Conservation (phyloP, 2,113 vertebrate genomes). For the Pelecanus crispus region DNA sequence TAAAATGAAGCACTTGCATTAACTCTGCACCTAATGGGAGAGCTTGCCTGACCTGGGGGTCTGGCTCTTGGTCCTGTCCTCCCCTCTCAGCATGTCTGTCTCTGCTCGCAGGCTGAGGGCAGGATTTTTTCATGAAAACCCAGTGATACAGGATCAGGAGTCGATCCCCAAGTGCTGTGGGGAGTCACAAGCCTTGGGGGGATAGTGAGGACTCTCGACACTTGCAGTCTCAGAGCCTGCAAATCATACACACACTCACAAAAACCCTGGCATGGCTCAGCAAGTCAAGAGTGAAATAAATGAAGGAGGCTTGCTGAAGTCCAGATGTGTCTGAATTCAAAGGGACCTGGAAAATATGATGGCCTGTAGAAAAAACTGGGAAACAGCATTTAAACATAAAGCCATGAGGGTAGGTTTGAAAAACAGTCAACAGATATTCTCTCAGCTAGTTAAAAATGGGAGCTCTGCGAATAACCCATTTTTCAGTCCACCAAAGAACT, state of each 20-base stretch:
- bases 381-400: not conserved
- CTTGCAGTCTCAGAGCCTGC: not conserved
- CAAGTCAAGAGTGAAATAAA: not conserved
- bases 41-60: not conserved
- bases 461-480: not conserved
- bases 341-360: slow-evolving; percentile 9
- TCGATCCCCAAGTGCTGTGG: not conserved
- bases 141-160: not conserved
- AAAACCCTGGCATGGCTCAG: not conserved
- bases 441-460: not conserved
- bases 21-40: not conserved
- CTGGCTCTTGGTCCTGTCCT: not conserved
- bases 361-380: not conserved
- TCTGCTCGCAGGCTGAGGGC: not conserved
- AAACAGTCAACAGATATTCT: not conserved
- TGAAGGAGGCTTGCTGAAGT: not conserved
- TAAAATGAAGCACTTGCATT: fast-evolving
- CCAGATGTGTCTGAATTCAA: slow-evolving; percentile 2
- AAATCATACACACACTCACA: not conserved
- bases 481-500: not conserved
- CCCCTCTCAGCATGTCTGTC: not conserved
- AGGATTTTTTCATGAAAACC: not conserved
- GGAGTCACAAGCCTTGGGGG: not conserved
- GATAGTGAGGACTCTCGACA: not conserved
- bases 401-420: not conserved